Conservation (phyloP, 2,797 vertebrate genomes). For the Lemur catta region DNA sequence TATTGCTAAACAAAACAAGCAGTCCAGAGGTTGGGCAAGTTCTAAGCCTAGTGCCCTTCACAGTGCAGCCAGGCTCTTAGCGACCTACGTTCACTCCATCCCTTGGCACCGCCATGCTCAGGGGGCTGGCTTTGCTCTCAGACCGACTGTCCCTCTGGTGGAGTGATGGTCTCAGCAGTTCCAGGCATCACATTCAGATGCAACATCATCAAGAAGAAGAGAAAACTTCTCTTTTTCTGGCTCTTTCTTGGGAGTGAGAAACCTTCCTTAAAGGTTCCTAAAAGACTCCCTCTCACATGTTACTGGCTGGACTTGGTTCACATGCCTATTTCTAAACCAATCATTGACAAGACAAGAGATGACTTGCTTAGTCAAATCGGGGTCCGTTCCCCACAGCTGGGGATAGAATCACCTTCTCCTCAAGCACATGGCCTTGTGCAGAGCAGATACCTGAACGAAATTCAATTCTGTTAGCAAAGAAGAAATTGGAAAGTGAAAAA, state of each 20-base stretch:
- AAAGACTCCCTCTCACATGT: not conserved
- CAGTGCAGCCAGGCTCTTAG: not conserved
- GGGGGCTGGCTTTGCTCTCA: not conserved
- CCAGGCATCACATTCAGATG: not conserved
- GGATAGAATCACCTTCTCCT: not conserved
- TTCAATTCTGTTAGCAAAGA: not conserved
- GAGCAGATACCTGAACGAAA: not conserved
- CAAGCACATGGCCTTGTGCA: not conserved
- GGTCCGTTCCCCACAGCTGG: not conserved
- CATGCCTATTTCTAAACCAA: not conserved
- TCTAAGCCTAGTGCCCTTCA: not conserved
- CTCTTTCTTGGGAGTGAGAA: not conserved
- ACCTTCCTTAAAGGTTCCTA: not conserved
- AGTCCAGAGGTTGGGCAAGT: not conserved
- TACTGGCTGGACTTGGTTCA: not conserved
- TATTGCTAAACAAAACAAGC: not conserved
- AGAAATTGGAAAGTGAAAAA: not conserved
- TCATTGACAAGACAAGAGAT: not conserved
- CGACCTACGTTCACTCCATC: not conserved
- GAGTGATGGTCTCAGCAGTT: not conserved
- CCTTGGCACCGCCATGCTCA: not conserved
- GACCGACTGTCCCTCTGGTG: not conserved
- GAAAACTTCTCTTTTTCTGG: not conserved
- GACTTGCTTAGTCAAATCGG: not conserved
- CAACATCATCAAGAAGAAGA: not conserved